Evolutionary conservation across 2,888 invertebrate species (phyloP).

Genomic region (Ormyrus thymus): DNA sequence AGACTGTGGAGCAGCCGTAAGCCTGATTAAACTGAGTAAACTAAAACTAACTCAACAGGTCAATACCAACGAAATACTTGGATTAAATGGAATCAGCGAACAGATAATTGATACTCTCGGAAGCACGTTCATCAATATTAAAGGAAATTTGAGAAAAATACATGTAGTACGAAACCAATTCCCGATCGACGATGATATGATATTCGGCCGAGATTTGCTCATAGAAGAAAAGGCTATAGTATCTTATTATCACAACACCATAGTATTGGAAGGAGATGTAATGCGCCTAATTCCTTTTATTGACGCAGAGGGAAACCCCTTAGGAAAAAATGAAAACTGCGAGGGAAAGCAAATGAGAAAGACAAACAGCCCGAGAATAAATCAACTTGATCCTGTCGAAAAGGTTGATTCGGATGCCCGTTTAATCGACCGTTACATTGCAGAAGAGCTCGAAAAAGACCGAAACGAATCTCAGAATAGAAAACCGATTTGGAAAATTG

Average conservation of each 20-base stretch:
- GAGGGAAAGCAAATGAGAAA: not conserved
- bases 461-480: not conserved
- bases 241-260: not conserved
- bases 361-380: not conserved
- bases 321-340: not conserved
- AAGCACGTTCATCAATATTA: no score
- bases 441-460: not conserved
- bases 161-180: not conserved
- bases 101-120: no score
- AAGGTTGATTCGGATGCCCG: not conserved
- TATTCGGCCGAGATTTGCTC: not conserved
- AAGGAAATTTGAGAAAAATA: no score
- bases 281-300: not conserved
- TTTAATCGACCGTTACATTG: not conserved
- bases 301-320: not conserved
- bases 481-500: not conserved
- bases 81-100: no score
- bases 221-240: not conserved
- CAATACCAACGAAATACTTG: no score
- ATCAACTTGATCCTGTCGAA: not conserved
- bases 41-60: no score
- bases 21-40: no score
- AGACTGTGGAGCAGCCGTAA: no score
- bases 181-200: not conserved
- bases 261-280: not conserved